phyloP scores from a whole-genome alignment of 2,888 invertebrate species.

The Macropis europaea region DNA sequence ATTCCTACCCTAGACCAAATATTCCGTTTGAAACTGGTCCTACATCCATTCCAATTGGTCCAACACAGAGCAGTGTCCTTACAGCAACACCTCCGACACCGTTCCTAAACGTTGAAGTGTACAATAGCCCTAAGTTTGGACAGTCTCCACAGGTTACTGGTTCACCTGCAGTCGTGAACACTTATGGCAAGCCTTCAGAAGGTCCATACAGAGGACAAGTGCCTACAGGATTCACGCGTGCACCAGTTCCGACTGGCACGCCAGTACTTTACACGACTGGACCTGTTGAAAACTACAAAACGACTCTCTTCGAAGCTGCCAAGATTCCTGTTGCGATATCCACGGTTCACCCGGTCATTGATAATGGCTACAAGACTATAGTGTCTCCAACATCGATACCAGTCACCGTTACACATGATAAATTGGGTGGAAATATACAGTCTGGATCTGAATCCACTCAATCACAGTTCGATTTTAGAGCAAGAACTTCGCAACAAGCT shows the following conservation, averaged over 20 bases:
- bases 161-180: constrained; percentile 48
- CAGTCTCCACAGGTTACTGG: constrained; percentile 50
- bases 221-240: constrained; percentile 28
- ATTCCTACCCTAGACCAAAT: constrained; percentile 57
- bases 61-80: neutral
- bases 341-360: constrained; percentile 65
- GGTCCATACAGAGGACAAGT: constrained; percentile 7
- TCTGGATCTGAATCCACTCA: constrained; percentile 42
- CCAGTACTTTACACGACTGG: constrained; percentile 68
- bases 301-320: constrained; percentile 65
- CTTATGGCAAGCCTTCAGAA: constrained; percentile 45
- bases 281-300: constrained; percentile 64
- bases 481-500: constrained; percentile 14
- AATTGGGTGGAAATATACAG: constrained; percentile 40
- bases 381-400: constrained; percentile 64
- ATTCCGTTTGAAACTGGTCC: constrained; percentile 42
- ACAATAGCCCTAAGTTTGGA: constrained; percentile 59
- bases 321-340: constrained; percentile 62
- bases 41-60: constrained; percentile 10
- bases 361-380: constrained; percentile 66
- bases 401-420: constrained; percentile 38
- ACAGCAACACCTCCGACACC: constrained; percentile 64
- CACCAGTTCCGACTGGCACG: constrained; percentile 23
- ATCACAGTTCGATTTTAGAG: constrained; percentile 21
- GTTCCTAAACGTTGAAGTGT: constrained; percentile 64